A percentile compares a stretch with the other conserved stretches of the same genome.
These are phyloP conservation scores for Parnassius glacialis DNA, from an alignment of 2,888 invertebrate species.

Conservation along the genomic window DNA sequence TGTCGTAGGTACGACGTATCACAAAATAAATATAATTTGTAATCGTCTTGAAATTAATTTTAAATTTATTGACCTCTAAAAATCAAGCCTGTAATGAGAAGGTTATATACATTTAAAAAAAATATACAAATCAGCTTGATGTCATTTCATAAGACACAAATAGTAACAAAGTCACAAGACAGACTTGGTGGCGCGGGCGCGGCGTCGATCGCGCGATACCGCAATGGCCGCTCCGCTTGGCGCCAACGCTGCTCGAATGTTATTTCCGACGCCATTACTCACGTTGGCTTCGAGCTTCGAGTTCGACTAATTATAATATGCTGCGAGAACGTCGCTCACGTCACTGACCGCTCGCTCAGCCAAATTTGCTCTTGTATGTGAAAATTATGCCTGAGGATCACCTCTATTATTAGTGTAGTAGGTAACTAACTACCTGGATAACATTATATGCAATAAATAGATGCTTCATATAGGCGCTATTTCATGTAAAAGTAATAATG, in stretches of 20 bases:
- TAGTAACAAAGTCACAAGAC: slow-evolving; percentile 66
- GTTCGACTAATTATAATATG: slow-evolving; percentile 76
- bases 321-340: slow-evolving; percentile 59
- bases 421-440: no score
- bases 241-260: slow-evolving; percentile 72
- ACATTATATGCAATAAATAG: no score
- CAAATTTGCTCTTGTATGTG: slow-evolving; percentile 33
- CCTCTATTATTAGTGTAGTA: not conserved
- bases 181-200: slow-evolving; percentile 60
- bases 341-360: slow-evolving; percentile 54
- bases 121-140: slow-evolving; percentile 47
- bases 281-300: slow-evolving; percentile 51
- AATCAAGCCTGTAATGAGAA: no score
- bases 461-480: not conserved
- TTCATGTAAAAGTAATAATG: not conserved
- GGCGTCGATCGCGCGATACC: slow-evolving; percentile 35
- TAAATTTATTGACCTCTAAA: no score
- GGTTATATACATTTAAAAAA: no score
- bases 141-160: slow-evolving; percentile 43
- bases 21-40: no score
- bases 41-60: no score
- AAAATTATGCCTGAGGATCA: slow-evolving; percentile 27
- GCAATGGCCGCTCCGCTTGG: slow-evolving; percentile 66
- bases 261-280: slow-evolving; percentile 80
- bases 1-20: no score